Percentiles rank a stretch among this genome's conserved stretches.
Conservation (phyloP, 2,888 invertebrate genomes). For the Acanthosepion pharaonis region DNA sequence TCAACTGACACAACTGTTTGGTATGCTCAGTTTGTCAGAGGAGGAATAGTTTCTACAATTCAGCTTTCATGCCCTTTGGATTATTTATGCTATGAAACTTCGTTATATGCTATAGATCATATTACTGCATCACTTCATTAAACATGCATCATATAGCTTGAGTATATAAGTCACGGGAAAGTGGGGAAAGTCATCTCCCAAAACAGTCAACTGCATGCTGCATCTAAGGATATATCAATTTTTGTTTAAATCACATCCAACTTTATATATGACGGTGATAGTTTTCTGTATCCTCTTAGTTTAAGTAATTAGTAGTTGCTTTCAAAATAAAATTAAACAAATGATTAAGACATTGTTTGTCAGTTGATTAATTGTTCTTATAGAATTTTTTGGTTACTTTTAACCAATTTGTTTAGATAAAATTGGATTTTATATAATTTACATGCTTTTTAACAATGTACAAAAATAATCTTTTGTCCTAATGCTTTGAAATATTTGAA, state of each 20-base stretch:
- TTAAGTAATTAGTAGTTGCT: not conserved
- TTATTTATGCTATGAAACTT: slow-evolving; percentile 33
- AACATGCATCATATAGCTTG: slow-evolving; percentile 9
- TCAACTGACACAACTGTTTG: slow-evolving; percentile 33
- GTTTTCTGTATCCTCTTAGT: not conserved
- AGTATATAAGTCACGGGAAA: not conserved
- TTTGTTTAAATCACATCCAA: not conserved
- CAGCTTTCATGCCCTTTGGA: slow-evolving; percentile 4
- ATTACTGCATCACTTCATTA: slow-evolving; percentile 33
- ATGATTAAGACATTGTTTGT: not conserved
- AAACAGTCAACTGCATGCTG: not conserved
- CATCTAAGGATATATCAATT: not conserved
- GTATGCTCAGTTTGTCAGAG: slow-evolving; percentile 33
- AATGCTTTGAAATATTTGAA: not conserved
- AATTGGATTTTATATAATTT: not conserved
- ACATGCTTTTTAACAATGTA: not conserved
- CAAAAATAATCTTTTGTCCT: not conserved
- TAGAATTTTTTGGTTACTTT: not conserved
- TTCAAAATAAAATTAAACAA: not conserved
- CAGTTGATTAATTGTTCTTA: not conserved
- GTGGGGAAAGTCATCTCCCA: not conserved
- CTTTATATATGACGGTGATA: not conserved
- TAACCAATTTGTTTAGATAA: not conserved
- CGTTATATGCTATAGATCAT: slow-evolving; percentile 21
- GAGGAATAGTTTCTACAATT: slow-evolving; percentile 13